A percentile compares a stretch with the other conserved stretches of the same genome.
These are phyloP conservation scores for Mellilla xanthometata DNA, from an alignment of 2,888 invertebrate species.

Conservation along the genomic window DNA sequence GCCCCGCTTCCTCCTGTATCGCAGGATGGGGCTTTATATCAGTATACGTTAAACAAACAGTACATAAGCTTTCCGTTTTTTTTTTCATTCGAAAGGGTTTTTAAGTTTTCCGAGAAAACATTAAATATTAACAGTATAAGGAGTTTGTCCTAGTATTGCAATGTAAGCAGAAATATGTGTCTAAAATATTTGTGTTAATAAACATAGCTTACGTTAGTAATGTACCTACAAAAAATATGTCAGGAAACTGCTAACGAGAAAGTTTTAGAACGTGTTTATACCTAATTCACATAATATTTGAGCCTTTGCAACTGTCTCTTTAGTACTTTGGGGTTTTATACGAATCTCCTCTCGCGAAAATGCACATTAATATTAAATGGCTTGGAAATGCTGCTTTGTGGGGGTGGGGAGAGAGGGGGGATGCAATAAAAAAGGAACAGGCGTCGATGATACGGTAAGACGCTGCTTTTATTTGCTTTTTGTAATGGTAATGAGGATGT, in stretches of 20 bases:
- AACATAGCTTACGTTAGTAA: too few relatives aligned
- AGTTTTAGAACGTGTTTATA: too few relatives aligned
- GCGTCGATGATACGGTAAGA: constrained; percentile 70
- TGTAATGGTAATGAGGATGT: constrained; percentile 35
- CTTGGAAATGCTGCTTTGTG: constrained; percentile 81
- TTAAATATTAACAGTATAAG: too few relatives aligned
- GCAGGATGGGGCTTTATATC: constrained; percentile 77
- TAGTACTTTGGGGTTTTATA: constrained; percentile 63
- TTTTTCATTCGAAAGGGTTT: too few relatives aligned
- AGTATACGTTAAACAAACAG: constrained; percentile 4
- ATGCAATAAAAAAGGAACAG: constrained; percentile 70
- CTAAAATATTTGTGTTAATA: too few relatives aligned
- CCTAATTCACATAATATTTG: too few relatives aligned
- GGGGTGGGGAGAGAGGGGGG: constrained; percentile 51
- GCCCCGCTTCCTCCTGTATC: constrained; percentile 71
- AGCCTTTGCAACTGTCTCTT: neutral
- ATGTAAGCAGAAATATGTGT: too few relatives aligned
- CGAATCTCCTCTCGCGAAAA: constrained; percentile 81
- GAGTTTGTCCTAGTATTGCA: too few relatives aligned
- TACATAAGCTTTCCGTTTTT: neutral
- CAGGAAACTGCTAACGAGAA: too few relatives aligned
- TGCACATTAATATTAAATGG: constrained; percentile 84
- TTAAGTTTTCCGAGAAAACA: too few relatives aligned
- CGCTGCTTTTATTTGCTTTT: constrained; percentile 52
- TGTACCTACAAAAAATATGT: too few relatives aligned